phyloP scores from a whole-genome alignment of 1,140 invertebrate genomes.

The Amyelois transitella region DNA sequence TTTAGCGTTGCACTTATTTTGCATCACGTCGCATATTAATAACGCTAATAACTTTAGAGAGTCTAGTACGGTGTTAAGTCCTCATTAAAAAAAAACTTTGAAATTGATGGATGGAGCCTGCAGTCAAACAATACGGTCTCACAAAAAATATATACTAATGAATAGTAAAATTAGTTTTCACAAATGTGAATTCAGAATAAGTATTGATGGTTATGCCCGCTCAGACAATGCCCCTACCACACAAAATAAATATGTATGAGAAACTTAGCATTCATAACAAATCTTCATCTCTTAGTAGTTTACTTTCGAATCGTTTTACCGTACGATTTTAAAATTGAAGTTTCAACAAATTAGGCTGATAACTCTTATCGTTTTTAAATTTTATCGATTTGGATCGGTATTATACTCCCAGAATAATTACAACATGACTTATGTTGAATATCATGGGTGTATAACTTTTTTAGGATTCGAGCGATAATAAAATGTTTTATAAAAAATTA shows the following conservation, averaged over 20 bases:
- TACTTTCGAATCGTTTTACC: background rate
- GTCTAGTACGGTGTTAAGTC: no score
- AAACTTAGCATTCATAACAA: background rate
- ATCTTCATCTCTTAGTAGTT: background rate
- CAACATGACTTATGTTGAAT: background rate
- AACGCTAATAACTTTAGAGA: no score
- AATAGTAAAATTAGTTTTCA: background rate
- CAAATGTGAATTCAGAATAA: background rate
- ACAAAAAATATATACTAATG: background rate
- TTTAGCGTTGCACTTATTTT: no score
- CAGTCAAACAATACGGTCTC: background rate
- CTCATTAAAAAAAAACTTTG: no score
- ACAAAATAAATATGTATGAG: slow-evolving; percentile 16
- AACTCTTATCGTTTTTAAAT: no score
- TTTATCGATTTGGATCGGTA: background rate
- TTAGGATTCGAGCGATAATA: no score
- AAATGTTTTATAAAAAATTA: no score
- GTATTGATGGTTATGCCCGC: background rate
- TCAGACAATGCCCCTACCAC: slow-evolving; percentile 15
- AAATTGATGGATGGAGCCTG: no score
- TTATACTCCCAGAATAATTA: background rate
- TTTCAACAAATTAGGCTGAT: no score
- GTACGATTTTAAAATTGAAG: background rate
- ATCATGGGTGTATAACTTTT: background rate
- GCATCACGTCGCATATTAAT: no score